Base-by-base conservation (phyloP, 1,140 invertebrate species). In the Leptinotarsa lineolata region DNA sequence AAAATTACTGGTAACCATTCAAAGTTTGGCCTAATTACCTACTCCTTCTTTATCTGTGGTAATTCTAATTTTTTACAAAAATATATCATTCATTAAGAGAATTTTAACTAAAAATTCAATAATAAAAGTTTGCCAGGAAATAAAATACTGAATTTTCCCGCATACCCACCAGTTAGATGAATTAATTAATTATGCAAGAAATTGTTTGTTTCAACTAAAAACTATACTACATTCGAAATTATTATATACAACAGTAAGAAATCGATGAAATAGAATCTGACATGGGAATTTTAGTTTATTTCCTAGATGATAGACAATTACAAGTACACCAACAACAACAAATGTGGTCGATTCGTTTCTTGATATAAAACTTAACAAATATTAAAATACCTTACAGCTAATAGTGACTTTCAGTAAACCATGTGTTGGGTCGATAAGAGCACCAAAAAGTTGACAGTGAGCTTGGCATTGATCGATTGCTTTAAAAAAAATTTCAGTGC, bases 351-450 rank as follows among this genome's bases (percentile, higher is more conserved):
- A 54, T 54, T 54, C 6, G 48, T 54, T 54, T 18, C 48, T 16
- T 54, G 48, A 54, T 18, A 54, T 54, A 54, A 54, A 54, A 54
- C 48, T 54, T 54, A 54, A 54, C 48, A 54, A 54, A 54, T n/a
- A n/a, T 16, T 16, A 54, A 54, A 54, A 54, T 54, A 54, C n/a
- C 48, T 54, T 54, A 54, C 4, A 54, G n/a, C 48, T 54, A 54
- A 18, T 54, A 54, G 48, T 54, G 48, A 54, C 15, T 54, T 54
- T 54, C 30, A 11, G 30, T 39, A 11, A 39, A 39, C 30, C 30
- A 39, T 39, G 30, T 39, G 8, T 39, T 39, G 30, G 30, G 30
- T 39, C 11, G 8, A 54, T n/a, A 54, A 54, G 48, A 54, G 48
- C 48, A 54, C 48, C 48, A 6, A 16, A 54, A 16, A 54, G 15